These are phyloP conservation scores for Ammodytes marinus DNA, from an alignment of 2,113 vertebrate species.

Conservation along the genomic window DNA sequence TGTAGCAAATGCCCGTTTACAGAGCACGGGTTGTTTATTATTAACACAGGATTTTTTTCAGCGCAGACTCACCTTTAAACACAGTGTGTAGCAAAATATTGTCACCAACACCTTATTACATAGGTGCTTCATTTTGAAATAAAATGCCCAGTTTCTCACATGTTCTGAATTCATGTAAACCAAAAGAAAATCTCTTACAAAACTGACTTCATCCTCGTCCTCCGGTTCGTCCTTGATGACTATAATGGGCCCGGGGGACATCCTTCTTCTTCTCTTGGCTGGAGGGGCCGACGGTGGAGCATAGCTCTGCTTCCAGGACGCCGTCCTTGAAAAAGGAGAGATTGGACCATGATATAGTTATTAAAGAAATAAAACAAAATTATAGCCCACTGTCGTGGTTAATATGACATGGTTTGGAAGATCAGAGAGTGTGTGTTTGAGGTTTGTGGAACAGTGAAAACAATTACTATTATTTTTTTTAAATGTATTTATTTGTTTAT, in stretches of 20 bases:
- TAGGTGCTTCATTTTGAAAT: background rate
- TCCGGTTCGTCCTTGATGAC: slow-evolving; percentile 87
- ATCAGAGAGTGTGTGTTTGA: background rate
- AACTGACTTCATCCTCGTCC: slow-evolving; percentile 84
- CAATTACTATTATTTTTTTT: too few relatives aligned
- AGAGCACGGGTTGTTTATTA: too few relatives aligned
- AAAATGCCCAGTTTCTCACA: background rate
- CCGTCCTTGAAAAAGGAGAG: slow-evolving; percentile 44
- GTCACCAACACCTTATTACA: background rate
- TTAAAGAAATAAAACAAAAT: background rate
- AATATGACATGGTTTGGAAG: background rate
- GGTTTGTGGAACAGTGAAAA: background rate
- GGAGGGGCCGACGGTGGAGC: slow-evolving; percentile 70
- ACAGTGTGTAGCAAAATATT: background rate
- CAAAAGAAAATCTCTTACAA: slow-evolving; percentile 71
- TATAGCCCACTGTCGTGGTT: background rate
- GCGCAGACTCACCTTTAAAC: too few relatives aligned
- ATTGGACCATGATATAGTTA: background rate
- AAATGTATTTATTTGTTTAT: too few relatives aligned
- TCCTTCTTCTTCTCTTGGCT: slow-evolving; percentile 77
- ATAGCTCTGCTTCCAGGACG: slow-evolving; percentile 73
- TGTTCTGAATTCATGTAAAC: background rate
- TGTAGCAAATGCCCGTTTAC: too few relatives aligned
- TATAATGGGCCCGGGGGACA: slow-evolving; percentile 83
- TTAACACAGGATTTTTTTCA: too few relatives aligned